Evolutionary conservation across 2,888 invertebrate species (phyloP).

Genomic region (Drosophila tripunctata): DNA sequence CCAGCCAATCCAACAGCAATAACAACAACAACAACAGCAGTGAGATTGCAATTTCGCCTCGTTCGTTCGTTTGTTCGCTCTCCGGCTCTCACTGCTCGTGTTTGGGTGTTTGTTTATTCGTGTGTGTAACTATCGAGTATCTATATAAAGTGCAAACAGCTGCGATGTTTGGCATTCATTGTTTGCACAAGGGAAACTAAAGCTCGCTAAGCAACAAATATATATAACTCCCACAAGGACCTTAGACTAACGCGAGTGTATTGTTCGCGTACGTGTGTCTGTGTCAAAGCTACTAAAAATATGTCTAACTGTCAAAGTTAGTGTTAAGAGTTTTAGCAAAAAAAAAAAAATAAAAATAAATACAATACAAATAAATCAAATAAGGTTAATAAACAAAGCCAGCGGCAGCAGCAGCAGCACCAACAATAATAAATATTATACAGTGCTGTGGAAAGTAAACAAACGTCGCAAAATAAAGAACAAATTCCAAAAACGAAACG

Average conservation of each 20-base stretch:
- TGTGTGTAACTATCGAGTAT: constrained; percentile 29
- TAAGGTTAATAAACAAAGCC: constrained; percentile 31
- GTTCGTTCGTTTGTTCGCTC: background rate
- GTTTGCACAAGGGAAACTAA: constrained; percentile 64
- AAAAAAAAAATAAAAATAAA: constrained; percentile 22
- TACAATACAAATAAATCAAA: constrained; percentile 39
- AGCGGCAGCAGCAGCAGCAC: constrained; percentile 50
- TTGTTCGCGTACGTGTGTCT: background rate
- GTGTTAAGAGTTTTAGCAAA: constrained; percentile 41
- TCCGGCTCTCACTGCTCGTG: background rate
- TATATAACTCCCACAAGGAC: constrained; percentile 38
- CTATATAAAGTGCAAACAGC: constrained; percentile 68
- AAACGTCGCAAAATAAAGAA: constrained; percentile 40
- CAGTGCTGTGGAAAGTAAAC: constrained; percentile 54
- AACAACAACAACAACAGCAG: constrained; percentile 13
- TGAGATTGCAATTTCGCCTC: constrained; percentile 47
- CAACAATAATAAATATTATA: constrained; percentile 52
- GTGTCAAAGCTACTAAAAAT: no score
- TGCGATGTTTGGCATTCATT: constrained; percentile 68
- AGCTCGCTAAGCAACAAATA: constrained; percentile 18
- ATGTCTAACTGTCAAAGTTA: constrained; percentile 45
- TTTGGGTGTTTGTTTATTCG: constrained; percentile 8
- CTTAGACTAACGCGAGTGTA: no score
- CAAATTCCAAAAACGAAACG: constrained; percentile 35
- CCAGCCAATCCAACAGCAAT: constrained; percentile 25